Evolutionary conservation across 30 jellyfish, hydroid and myxozoan species (phyloP), one percentile per base, ranked within the genome.

Genomic region (Calvadosia cruxmelitensis): DNA sequence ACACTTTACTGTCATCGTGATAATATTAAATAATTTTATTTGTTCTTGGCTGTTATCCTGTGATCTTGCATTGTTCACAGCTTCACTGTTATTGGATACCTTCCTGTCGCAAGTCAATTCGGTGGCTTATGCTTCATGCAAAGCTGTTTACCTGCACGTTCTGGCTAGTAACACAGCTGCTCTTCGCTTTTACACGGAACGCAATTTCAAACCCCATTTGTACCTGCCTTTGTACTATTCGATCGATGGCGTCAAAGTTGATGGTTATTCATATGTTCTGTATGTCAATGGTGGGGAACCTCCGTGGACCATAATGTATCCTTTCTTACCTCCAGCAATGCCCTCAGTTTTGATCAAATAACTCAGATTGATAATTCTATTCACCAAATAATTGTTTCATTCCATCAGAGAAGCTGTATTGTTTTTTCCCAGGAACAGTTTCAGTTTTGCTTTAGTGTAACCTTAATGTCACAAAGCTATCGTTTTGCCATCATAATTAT

Each of bases 131-230:
- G 69, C 66, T 3, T 16, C 15, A 3, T 91, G 99, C 53, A 91
- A 91, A 78, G 95, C 93, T 25, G 99, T 91, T 0, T 91, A 82
- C 53, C 79, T 91, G 20, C 99, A 91, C 67, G 99, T 91, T 31
- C 82, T 91, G 27, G 71, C 99, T 1, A 71, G 92, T 2, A 91
- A 91, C 62, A 51, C 72, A 28, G 73, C 80, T 25, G 99, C 99
- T 20, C 31, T 91, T 0, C 69, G 67, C n/a, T 91, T 91, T 74
- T 91, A 91, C 50, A 93, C 82, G 69, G 72, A 79, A 28, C 86
- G 57, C 32, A 49, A 78, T 72, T 91, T 91, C 62, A 63, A 70
- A 34, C 62, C 90, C 23, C 99, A 91, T 53, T 65, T 82, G 50
- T 48, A 31, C 16, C 74, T 91, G 29, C 86, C 91, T 67, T 51